Base-by-base conservation (phyloP, 2,888 invertebrate species). In the Anoplius nigerrimus region DNA sequence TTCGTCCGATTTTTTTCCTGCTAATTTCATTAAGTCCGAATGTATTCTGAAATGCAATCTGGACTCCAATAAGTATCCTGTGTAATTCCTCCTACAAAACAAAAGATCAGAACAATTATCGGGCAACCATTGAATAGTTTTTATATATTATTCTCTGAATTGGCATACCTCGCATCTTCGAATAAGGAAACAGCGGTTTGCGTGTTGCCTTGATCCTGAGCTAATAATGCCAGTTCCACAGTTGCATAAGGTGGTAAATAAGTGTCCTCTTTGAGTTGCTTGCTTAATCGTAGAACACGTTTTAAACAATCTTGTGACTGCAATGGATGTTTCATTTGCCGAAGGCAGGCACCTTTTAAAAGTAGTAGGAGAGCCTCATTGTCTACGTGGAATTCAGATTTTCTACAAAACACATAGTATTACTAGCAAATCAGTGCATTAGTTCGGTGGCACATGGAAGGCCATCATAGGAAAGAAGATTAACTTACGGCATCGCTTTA, bases 41-140 rank as follows among this genome's bases (percentile, higher is more conserved):
- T 98, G 97, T 75, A 97, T 94, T 79, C 96, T 92, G 89, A 98
- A 97, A 87, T 97, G 97, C 18, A 98, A 90, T 46, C 97, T 91
- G 0, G 97, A 96, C 86, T 98, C 97, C 78, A 98, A 88, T 0
- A 94, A 93, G 88, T 97, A 98, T 2, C 96, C 95, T 11, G 95
- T 95, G 88, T 94, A 97, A 86, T 95, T 95, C 90, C 95, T 95
- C 89, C 97, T 97, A 90, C 0, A 92, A 91, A 79, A 69, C 8
- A 63, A 58, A 59, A 66, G 42, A 16, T 54, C 46, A 54, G 48
- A 51, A 18, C 16, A 45, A 16, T 48, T 46, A 58, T 27, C 20
- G 56, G 43, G 43, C 52, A 61, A 67, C 51, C 0, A 13, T 45
- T n/a, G 8, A 11, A 5, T 0, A 11, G 16, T 3, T 2, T 21